phyloP scores from a whole-genome alignment of 2,113 vertebrate genomes.

The Sinosuthora webbiana region DNA sequence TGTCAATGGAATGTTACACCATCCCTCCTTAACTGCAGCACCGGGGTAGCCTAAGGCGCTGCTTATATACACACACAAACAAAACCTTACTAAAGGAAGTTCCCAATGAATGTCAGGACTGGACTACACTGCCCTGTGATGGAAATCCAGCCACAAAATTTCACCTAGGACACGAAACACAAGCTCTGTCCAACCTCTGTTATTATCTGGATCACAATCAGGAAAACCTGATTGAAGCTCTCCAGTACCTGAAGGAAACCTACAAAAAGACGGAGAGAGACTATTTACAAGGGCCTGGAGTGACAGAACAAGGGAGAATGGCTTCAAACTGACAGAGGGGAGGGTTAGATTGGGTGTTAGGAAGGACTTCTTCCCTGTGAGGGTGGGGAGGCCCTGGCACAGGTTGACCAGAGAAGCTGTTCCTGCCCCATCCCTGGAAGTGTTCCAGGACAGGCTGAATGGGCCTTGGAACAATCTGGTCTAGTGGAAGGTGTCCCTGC shows the following conservation, averaged over 20 bases:
- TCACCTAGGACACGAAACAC: neutral
- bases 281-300: neutral
- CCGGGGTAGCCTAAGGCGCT: neutral
- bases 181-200: neutral
- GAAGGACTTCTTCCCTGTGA: neutral
- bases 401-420: neutral
- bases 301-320: rapidly evolving
- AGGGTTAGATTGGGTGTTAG: neutral
- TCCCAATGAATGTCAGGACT: neutral
- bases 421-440: neutral
- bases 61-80: neutral
- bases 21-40: neutral
- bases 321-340: rapidly evolving
- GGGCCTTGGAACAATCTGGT: rapidly evolving
- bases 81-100: neutral
- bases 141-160: neutral
- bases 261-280: neutral
- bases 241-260: neutral
- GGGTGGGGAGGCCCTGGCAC: rapidly evolving
- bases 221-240: neutral
- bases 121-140: neutral
- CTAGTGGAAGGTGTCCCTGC: neutral
- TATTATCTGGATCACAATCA: neutral
- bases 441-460: rapidly evolving
- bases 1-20: neutral